phyloP scores from a whole-genome alignment of 1,140 invertebrate species.

The Chionoecetes opilio region DNA sequence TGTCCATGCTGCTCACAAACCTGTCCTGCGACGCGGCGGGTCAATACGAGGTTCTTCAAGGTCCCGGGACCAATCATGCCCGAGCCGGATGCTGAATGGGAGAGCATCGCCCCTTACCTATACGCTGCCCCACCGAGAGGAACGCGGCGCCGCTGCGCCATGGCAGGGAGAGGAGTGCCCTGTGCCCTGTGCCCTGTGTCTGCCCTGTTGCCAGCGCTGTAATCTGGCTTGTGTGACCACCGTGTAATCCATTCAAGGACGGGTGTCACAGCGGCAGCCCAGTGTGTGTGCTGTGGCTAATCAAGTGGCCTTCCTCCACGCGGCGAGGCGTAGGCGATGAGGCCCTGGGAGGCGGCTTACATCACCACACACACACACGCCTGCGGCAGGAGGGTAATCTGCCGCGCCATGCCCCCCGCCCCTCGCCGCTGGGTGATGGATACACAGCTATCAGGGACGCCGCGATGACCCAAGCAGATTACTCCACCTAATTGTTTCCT shows the following conservation, averaged over 20 bases:
- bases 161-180: neutral
- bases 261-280: neutral
- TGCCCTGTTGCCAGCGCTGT: neutral
- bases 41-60: neutral
- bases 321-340: neutral
- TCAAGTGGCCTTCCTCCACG: neutral
- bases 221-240: too few relatives aligned
- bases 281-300: neutral
- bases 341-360: neutral
- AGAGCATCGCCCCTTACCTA: neutral
- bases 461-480: conserved; percentile 4
- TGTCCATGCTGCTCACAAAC: neutral
- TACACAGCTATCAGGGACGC: neutral
- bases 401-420: neutral
- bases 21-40: neutral
- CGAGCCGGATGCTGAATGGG: neutral
- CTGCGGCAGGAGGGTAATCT: neutral
- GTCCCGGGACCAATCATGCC: neutral
- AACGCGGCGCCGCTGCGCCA: too few relatives aligned
- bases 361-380: neutral
- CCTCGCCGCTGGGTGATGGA: neutral
- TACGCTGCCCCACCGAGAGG: neutral
- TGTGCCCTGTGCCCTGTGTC: neutral
- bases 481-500: conserved; percentile 4
- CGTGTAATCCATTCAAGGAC: neutral